phyloP scores from a whole-genome alignment of 1,140 invertebrate genomes.

The Euwallacea similis region DNA sequence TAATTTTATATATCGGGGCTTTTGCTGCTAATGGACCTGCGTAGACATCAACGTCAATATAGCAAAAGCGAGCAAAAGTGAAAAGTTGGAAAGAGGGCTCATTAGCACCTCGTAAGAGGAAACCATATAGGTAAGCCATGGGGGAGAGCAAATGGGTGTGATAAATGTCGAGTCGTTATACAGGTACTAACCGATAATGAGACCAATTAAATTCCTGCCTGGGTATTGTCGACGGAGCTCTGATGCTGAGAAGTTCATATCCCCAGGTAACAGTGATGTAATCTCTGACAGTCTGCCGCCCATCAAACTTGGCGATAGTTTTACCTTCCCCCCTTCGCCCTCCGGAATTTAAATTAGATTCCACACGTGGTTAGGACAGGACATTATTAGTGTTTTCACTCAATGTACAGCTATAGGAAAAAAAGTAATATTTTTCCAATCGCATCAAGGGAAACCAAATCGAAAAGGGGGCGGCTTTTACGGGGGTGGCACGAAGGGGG shows the following conservation, averaged over 20 bases:
- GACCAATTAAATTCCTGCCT: slow-evolving; percentile 41
- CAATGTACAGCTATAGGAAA: too few species aligned
- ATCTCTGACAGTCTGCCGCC: slow-evolving; percentile 44
- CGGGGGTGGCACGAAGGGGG: slow-evolving; percentile 38
- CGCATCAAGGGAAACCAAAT: neutral
- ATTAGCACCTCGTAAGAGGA: slow-evolving; percentile 1
- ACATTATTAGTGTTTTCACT: too few species aligned
- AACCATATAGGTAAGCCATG: slow-evolving; percentile 17
- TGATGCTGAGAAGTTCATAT: slow-evolving; percentile 42
- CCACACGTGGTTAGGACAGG: too few species aligned
- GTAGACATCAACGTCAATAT: too few species aligned
- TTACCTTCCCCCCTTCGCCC: slow-evolving; percentile 5
- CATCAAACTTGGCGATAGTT: slow-evolving; percentile 44
- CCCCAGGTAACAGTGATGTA: slow-evolving; percentile 49
- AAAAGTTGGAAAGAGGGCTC: neutral
- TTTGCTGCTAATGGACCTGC: neutral
- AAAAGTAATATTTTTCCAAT: too few species aligned
- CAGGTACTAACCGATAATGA: slow-evolving; percentile 42
- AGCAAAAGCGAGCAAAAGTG: too few species aligned
- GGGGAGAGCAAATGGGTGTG: slow-evolving; percentile 28
- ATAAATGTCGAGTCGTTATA: slow-evolving; percentile 35
- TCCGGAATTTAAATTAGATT: too few species aligned
- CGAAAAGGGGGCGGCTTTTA: neutral
- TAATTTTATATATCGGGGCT: slow-evolving; percentile 14
- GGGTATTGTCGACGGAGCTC: slow-evolving; percentile 42